phyloP scores from a whole-genome alignment of 2,888 invertebrate genomes.

The Chironomus tentans region DNA sequence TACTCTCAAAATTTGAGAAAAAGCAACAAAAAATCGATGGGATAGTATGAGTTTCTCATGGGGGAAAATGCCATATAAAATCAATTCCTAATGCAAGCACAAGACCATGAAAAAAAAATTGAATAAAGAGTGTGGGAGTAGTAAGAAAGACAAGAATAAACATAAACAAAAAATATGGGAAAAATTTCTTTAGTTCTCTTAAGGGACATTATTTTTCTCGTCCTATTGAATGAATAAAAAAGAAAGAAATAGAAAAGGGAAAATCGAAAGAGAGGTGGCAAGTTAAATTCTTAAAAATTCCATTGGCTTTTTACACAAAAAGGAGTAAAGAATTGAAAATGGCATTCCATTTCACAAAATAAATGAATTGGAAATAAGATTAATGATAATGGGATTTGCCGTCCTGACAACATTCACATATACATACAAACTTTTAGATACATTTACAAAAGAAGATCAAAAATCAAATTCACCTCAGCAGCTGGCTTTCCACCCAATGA shows the following conservation, averaged over 20 bases:
- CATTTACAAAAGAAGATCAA: background rate
- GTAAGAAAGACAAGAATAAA: too few relatives aligned
- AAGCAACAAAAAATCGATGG: too few relatives aligned
- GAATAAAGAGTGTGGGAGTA: too few relatives aligned
- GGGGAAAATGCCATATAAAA: too few relatives aligned
- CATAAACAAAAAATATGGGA: too few relatives aligned
- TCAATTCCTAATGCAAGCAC: too few relatives aligned
- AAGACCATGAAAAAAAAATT: too few relatives aligned
- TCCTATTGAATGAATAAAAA: background rate
- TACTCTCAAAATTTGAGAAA: too few relatives aligned
- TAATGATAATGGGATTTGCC: constrained; percentile 23
- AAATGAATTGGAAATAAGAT: constrained; percentile 27
- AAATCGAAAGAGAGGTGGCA: too few relatives aligned
- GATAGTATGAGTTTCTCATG: too few relatives aligned
- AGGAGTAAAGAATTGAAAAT: constrained; percentile 8
- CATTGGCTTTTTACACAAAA: background rate
- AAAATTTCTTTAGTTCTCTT: background rate
- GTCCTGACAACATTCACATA: background rate
- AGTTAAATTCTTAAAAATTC: background rate
- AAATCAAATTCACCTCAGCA: constrained; percentile 61
- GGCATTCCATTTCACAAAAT: constrained; percentile 26
- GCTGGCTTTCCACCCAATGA: constrained; percentile 89
- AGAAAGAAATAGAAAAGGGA: background rate
- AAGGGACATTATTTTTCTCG: background rate
- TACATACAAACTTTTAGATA: background rate